phyloP scores from a whole-genome alignment of 2,113 vertebrate genomes.

The Larimichthys crocea region DNA sequence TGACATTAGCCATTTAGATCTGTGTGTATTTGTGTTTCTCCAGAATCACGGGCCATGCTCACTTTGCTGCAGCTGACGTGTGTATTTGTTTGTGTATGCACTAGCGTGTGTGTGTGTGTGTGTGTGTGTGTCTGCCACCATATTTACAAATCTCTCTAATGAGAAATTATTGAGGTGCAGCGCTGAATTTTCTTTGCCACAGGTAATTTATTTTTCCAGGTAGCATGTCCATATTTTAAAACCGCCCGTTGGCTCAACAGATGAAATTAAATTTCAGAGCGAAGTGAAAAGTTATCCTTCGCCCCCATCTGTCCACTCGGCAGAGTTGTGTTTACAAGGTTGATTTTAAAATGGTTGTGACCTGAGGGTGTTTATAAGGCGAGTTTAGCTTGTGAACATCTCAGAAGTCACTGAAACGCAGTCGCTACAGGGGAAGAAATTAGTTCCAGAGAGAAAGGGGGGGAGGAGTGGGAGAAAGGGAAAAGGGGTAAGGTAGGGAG shows the following conservation, averaged over 20 bases:
- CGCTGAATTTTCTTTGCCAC: constrained; percentile 51
- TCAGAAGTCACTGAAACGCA: constrained; percentile 73
- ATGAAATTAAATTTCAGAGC: constrained; percentile 64
- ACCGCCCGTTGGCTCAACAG: constrained; percentile 42
- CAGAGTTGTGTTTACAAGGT: constrained; percentile 69
- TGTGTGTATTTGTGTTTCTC: constrained; percentile 75
- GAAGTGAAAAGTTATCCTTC: constrained; percentile 48
- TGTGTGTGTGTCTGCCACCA: constrained; percentile 20
- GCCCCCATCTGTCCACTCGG: constrained; percentile 23
- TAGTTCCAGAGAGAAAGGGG: constrained; percentile 66
- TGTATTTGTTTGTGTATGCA: constrained; percentile 62
- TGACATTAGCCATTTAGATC: constrained; percentile 71
- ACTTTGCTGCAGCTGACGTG: constrained; percentile 57
- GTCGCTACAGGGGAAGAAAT: constrained; percentile 68
- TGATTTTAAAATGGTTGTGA: constrained; percentile 76
- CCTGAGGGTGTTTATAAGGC: constrained; percentile 75
- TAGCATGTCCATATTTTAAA: constrained; percentile 49
- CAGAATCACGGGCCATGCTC: constrained; percentile 62
- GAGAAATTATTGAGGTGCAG: constrained; percentile 71
- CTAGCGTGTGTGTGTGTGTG: constrained; percentile 31
- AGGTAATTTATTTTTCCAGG: constrained; percentile 66
- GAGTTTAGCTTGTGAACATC: constrained; percentile 74
- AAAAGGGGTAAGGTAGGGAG: neutral
- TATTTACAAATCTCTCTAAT: constrained; percentile 74
- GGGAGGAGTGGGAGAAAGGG: neutral